Conservation (phyloP, 2,888 invertebrate genomes). For the Cephus nigrinus region DNA sequence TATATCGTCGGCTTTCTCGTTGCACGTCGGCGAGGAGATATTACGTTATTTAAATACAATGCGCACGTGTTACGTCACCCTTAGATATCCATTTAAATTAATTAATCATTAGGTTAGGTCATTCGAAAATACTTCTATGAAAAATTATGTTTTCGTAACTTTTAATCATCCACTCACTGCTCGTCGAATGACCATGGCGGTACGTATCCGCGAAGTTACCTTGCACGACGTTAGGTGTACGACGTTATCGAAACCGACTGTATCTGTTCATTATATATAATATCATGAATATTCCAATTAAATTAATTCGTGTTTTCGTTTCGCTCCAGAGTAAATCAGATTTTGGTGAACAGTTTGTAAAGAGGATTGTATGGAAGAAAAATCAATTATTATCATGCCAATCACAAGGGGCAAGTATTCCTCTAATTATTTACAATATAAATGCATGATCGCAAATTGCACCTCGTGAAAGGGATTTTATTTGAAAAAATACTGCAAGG, state of each 20-base stretch:
- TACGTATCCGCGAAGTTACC: not conserved
- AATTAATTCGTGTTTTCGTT: not conserved
- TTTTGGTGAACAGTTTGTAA: not conserved
- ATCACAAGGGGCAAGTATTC: not conserved
- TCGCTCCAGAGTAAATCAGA: not conserved
- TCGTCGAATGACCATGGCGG: not conserved
- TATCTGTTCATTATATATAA: slow-evolving; percentile 1
- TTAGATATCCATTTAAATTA: not conserved
- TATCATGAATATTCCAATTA: not conserved
- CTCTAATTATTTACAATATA: not conserved
- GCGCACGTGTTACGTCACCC: not conserved
- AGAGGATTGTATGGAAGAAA: not conserved
- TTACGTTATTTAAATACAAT: not conserved
- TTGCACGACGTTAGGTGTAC: not conserved
- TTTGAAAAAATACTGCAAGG: not conserved
- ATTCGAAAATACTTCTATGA: not conserved
- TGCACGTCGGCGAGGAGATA: not conserved
- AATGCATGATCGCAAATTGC: not conserved
- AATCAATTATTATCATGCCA: not conserved
- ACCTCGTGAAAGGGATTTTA: not conserved
- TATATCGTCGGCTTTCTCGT: not conserved
- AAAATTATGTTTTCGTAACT: not conserved
- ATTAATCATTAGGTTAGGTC: not conserved
- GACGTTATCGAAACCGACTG: not conserved
- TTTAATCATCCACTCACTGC: not conserved